These are phyloP conservation scores for Sympetrum striolatum DNA, from an alignment of 2,888 invertebrate species.

Conservation along the genomic window DNA sequence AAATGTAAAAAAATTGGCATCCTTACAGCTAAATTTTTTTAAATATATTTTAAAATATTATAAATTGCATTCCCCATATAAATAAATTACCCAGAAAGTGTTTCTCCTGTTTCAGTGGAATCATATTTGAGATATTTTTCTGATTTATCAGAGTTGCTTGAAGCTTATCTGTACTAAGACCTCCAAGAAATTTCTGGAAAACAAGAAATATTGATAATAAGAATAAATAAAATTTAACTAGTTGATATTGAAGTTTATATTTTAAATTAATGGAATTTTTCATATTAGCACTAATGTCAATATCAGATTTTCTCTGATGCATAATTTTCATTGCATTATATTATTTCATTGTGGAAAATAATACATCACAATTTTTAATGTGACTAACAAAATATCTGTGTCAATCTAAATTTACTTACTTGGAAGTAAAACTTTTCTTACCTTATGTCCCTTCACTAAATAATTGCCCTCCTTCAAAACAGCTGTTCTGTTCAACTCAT, in stretches of 20 bases:
- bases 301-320: too few relatives aligned
- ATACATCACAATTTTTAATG: background rate
- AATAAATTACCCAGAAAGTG: background rate
- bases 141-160: background rate
- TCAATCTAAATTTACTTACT: background rate
- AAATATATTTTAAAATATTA: too few relatives aligned
- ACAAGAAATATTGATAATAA: background rate
- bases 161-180: background rate
- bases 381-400: too few relatives aligned
- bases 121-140: background rate
- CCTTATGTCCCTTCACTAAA: constrained; percentile 4
- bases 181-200: background rate
- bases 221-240: too few relatives aligned
- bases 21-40: too few relatives aligned
- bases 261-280: too few relatives aligned
- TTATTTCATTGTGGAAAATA: too few relatives aligned
- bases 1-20: too few relatives aligned
- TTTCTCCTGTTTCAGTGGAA: background rate
- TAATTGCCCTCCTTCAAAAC: background rate
- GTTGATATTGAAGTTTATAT: too few relatives aligned
- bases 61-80: too few relatives aligned
- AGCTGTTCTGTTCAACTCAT: background rate
- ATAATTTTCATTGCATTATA: too few relatives aligned
- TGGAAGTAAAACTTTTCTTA: background rate
- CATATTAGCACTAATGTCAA: too few relatives aligned